Evolutionary conservation across 2,797 vertebrate species (phyloP), one percentile per base, ranked within the genome.

Genomic region (Centropyge bicolor): DNA sequence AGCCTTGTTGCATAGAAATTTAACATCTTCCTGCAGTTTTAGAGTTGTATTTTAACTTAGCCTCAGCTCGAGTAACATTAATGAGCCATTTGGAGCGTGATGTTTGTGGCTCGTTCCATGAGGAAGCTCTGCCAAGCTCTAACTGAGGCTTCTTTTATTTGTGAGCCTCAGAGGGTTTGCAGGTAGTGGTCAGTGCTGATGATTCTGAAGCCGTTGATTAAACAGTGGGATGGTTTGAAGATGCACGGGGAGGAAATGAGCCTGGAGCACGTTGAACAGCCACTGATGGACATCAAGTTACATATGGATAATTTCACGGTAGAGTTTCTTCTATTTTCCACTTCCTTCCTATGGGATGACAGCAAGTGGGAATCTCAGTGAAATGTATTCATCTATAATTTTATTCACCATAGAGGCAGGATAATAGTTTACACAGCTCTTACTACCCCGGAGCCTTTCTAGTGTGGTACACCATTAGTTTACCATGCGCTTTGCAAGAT

Each of bases 371-470:
- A 74, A n/a, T 70, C 57, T 83, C 43, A 67, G 40, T 76, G 78
- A 63, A 55, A 72, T 40, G 84, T 74, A 83, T 72, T 83, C 41
- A 55, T 84, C 51, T 80, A 46, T 74, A 80, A 81, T 83, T 81
- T 38, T 56, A 62, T 81, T 86, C 74, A 64, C 49, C 9, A 16
- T 64, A 59, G 67, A 79, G 46, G 65, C 51, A 56, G 59, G 38
- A 84, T 79, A 78, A 75, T 74, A 73, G 70, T 74, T 81, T 80
- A 67, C 66, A 35, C 45, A 78, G 73, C 45, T 71, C 41, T 73
- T 63, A 69, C 82, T 57, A 81, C 55, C 74, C 49, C 14, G 38
- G 72, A 81, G 74, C 72, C 70, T 78, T 75, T 72, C 80, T 83
- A 72, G 71, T 46, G 52, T 52, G 40, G 62, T 36, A 61, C 60